Percentiles rank a stretch among this genome's conserved stretches.
Evolutionary conservation across 2,113 vertebrate genomes (phyloP).

Genomic region (Odocoileus hemionus): DNA sequence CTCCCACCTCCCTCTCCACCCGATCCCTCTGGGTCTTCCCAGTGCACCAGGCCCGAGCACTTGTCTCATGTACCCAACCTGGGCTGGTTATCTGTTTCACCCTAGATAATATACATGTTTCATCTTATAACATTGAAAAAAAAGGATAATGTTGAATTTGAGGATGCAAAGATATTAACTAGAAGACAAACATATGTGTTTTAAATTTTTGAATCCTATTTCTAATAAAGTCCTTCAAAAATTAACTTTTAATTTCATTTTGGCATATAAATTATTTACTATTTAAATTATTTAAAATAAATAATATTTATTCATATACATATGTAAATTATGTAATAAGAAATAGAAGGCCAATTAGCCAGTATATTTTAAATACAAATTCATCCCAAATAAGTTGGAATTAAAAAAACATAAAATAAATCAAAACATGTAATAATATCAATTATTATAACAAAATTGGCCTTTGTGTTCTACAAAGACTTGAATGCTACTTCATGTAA

Average conservation of each 20-base stretch:
- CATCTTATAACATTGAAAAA: neutral
- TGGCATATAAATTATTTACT: neutral
- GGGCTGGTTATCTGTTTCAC: too few species aligned
- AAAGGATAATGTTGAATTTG: neutral
- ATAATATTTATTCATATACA: neutral
- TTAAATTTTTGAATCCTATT: neutral
- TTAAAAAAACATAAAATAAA: neutral
- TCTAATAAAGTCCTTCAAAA: neutral
- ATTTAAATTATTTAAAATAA: neutral
- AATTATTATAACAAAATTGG: neutral
- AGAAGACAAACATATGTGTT: neutral
- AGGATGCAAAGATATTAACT: neutral
- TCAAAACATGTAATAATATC: neutral
- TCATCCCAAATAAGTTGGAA: neutral
- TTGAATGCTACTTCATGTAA: neutral
- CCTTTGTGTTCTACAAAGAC: neutral
- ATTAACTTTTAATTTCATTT: neutral
- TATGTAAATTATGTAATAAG: neutral
- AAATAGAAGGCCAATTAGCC: neutral
- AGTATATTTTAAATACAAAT: neutral
- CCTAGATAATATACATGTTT: too few species aligned
- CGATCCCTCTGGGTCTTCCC: too few species aligned
- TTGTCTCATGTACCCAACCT: too few species aligned
- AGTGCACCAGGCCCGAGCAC: too few species aligned
- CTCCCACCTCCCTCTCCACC: too few species aligned